Conservation (phyloP, 2,113 vertebrate species). For the Cacatua alba region DNA sequence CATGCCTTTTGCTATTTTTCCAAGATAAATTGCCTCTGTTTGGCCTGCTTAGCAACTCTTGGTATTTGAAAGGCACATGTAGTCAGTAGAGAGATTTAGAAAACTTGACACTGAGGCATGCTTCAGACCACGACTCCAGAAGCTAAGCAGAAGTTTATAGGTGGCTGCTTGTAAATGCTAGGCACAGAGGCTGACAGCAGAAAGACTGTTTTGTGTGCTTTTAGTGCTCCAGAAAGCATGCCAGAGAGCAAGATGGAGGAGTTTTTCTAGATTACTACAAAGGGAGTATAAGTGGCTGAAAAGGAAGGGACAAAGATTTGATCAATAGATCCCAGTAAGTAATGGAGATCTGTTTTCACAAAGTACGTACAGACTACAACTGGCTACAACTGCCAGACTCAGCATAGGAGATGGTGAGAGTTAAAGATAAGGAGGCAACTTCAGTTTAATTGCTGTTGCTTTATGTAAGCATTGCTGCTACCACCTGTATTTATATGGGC, state of each 20-base stretch:
- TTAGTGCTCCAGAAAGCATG: neutral
- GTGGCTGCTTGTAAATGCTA: neutral
- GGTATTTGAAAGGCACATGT: neutral
- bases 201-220: neutral
- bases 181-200: neutral
- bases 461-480: neutral
- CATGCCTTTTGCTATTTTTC: neutral
- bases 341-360: neutral
- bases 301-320: neutral
- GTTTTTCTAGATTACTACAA: neutral
- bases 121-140: neutral
- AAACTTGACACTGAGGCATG: neutral
- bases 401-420: neutral
- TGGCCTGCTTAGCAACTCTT: neutral
- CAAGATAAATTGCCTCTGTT: conserved; percentile 2
- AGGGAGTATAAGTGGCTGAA: neutral
- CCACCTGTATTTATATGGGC: neutral
- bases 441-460: neutral
- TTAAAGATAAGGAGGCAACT: neutral
- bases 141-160: neutral
- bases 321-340: neutral
- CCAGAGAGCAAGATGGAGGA: neutral
- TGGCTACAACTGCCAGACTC: neutral
- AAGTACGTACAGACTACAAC: neutral
- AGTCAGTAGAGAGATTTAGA: neutral